phyloP scores from a whole-genome alignment of 2,888 invertebrate genomes.

The Meiosimyza platycephala region DNA sequence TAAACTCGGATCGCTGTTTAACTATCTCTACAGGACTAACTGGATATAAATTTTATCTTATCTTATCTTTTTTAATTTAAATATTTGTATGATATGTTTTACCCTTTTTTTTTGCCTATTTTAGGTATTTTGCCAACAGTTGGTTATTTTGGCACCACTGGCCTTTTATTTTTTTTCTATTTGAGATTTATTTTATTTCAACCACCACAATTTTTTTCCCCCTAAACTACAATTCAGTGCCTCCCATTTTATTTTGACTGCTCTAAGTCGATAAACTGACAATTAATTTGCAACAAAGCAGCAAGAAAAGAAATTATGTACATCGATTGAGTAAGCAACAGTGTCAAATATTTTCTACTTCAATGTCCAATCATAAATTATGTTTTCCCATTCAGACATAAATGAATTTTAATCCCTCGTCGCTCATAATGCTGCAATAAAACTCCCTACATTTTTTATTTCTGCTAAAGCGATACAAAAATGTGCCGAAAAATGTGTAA shows the following conservation, averaged over 20 bases:
- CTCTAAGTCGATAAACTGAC: constrained; percentile 25
- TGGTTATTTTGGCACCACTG: too few relatives aligned
- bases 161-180: too few relatives aligned
- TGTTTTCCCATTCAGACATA: not conserved
- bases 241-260: constrained; percentile 15
- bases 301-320: not conserved
- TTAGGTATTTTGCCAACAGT: too few relatives aligned
- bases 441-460: constrained; percentile 12
- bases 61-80: too few relatives aligned
- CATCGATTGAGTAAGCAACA: not conserved
- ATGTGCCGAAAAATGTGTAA: constrained; percentile 19
- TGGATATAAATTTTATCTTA: too few relatives aligned
- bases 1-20: too few relatives aligned
- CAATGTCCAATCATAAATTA: constrained; percentile 13
- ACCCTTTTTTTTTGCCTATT: too few relatives aligned
- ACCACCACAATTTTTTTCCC: not conserved
- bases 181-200: too few relatives aligned
- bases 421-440: constrained; percentile 28
- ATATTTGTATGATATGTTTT: too few relatives aligned
- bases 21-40: too few relatives aligned
- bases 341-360: constrained; percentile 2
- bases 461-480: not conserved
- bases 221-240: constrained; percentile 7
- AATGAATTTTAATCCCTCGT: constrained; percentile 33
- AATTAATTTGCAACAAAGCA: constrained; percentile 19